Evolutionary conservation across 2,797 vertebrate genomes (phyloP), one percentile per base, ranked within the genome.

Genomic region (Sebastes baramenuke): DNA sequence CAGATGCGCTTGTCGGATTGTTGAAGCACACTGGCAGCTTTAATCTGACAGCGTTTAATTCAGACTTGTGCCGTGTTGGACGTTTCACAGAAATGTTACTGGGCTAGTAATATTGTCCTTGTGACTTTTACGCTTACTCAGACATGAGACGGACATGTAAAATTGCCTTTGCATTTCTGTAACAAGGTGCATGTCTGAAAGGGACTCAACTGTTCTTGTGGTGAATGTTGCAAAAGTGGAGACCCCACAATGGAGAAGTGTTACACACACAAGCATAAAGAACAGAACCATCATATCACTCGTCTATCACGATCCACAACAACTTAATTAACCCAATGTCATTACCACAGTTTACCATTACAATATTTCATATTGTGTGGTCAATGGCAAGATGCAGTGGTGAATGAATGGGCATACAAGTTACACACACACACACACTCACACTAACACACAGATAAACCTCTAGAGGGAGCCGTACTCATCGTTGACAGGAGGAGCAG

Each of bases 401-500:
- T 93, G 94, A 95, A 97, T 93, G 93, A 93, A 95, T 93, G 93
- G 89, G 92, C 83, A 75, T 88, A 94, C 94, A 90, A 81, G 64
- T 90, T 89, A 86, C 87, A 79, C 87, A 78, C 80, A 78, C 87
- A 62, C 72, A 83, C 87, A 79, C 87, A 78, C 80, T 77, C 85
- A 68, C 86, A 68, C 86, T 82, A 67, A 89, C 86, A 93, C 88
- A 94, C 77, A 94, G 89, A 94, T 93, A 95, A 96, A 97, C 96
- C 96, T 96, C 94, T 95, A 95, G 96, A 97, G 96, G 94, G 90
- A 95, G 96, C 95, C 98, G 95, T 99, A 99, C 98, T 99, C 97
- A 96, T 97, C 97, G 96, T 98, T 96, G 91, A 96, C 96, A 89
- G 97, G 95, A 86, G 96, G 96, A 93, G 97, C 97, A 90, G 96